phyloP scores from a whole-genome alignment of 2,888 invertebrate species.

The Diachrysia chrysitis region DNA sequence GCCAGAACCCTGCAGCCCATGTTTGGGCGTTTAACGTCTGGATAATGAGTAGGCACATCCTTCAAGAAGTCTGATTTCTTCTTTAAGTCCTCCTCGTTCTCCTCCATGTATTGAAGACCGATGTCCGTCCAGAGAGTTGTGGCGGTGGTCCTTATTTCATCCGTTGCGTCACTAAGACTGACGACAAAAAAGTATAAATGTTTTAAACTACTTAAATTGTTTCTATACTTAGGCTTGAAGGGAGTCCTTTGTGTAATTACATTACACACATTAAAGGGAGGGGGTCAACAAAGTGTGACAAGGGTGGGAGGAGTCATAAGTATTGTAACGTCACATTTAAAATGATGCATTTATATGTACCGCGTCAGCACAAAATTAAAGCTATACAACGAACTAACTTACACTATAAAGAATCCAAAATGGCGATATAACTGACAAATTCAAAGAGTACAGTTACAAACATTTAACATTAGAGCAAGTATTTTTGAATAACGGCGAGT shows the following conservation, averaged over 20 bases:
- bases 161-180: slow-evolving; percentile 94
- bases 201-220: neutral
- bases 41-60: slow-evolving; percentile 92
- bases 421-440: too few relatives aligned
- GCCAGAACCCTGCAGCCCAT: slow-evolving; percentile 95
- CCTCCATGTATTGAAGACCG: slow-evolving; percentile 94
- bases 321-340: too few relatives aligned
- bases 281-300: too few relatives aligned
- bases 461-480: too few relatives aligned
- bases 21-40: slow-evolving; percentile 93
- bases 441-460: too few relatives aligned
- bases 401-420: too few relatives aligned
- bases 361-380: too few relatives aligned
- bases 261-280: too few relatives aligned
- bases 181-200: slow-evolving; percentile 28
- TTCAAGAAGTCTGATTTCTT: slow-evolving; percentile 94
- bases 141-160: slow-evolving; percentile 91
- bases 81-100: slow-evolving; percentile 96
- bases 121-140: slow-evolving; percentile 91
- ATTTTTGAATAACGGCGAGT: too few relatives aligned
- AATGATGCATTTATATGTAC: too few relatives aligned
- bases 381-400: too few relatives aligned
- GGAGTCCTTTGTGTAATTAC: neutral
- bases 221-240: neutral
- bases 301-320: too few relatives aligned